Evolutionary conservation across 2,113 vertebrate species (phyloP).

Genomic region (Oostethus manadensis): DNA sequence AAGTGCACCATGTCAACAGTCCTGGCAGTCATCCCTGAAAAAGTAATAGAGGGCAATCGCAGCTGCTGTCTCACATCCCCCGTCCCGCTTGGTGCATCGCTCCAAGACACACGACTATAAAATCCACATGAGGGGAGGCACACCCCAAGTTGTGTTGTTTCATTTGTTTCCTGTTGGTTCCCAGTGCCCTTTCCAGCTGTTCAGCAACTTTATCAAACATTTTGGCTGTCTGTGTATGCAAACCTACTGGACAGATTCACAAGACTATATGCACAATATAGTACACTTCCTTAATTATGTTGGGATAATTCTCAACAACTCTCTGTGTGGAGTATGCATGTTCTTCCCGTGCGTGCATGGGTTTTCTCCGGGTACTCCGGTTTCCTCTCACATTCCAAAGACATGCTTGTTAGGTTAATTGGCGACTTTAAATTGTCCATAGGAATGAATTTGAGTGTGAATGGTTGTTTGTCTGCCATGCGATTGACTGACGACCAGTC

Average conservation of each 20-base stretch:
- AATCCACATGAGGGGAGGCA: constrained; percentile 24
- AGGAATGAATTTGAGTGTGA: too few species aligned
- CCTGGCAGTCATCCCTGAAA: constrained; percentile 37
- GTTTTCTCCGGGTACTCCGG: too few species aligned
- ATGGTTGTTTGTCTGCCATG: too few species aligned
- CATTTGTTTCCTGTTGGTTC: constrained; percentile 49
- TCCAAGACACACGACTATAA: constrained; percentile 24
- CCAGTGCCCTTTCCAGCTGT: constrained; percentile 18
- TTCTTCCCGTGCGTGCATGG: too few species aligned
- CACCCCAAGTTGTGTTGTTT: constrained; percentile 49
- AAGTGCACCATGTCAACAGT: constrained; percentile 32
- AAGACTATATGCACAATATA: too few species aligned
- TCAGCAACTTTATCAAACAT: constrained; percentile 43
- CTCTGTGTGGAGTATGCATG: too few species aligned
- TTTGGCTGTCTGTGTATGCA: constrained; percentile 8
- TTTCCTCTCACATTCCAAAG: too few species aligned
- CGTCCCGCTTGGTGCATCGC: constrained; percentile 9
- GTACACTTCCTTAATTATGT: too few species aligned
- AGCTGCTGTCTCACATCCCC: constrained; percentile 38
- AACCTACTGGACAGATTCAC: constrained; percentile 8
- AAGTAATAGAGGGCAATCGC: constrained; percentile 38
- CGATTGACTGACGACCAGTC: too few species aligned
- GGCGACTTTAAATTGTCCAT: too few species aligned
- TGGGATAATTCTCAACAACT: too few species aligned
- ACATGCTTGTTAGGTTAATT: too few species aligned